Conservation (phyloP, 1,140 invertebrate genomes). For the Trichoplusia ni region DNA sequence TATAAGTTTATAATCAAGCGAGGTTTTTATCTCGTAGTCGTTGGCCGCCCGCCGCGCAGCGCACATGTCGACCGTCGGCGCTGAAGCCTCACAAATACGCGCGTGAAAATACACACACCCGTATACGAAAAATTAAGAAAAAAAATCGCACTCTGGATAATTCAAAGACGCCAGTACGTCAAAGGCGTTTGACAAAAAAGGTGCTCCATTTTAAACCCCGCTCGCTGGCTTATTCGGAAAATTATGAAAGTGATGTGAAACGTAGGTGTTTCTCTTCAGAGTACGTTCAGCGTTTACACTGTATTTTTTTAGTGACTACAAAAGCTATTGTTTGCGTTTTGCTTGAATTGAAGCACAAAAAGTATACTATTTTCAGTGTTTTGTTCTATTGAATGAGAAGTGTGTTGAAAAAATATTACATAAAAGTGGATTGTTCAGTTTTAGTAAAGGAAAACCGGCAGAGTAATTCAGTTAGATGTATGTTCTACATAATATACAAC, state of each 20-base stretch:
- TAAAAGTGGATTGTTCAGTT: slow-evolving; percentile 79
- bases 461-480: slow-evolving; percentile 79
- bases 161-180: slow-evolving; percentile 52
- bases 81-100: slow-evolving; percentile 61
- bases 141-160: slow-evolving; percentile 45
- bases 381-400: slow-evolving; percentile 67
- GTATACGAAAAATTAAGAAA: slow-evolving; percentile 60
- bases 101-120: slow-evolving; percentile 63
- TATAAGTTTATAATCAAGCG: slow-evolving; percentile 80
- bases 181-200: slow-evolving; percentile 55
- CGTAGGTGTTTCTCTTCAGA: slow-evolving; percentile 66
- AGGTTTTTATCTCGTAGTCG: slow-evolving; percentile 80
- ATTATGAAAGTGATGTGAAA: slow-evolving; percentile 77
- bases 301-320: slow-evolving; percentile 72
- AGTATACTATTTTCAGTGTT: slow-evolving; percentile 76
- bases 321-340: slow-evolving; percentile 73
- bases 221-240: slow-evolving; percentile 61
- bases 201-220: slow-evolving; percentile 60
- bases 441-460: slow-evolving; percentile 68
- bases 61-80: slow-evolving; percentile 63
- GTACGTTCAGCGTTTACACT: slow-evolving; percentile 59
- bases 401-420: slow-evolving; percentile 76
- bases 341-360: slow-evolving; percentile 57
- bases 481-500: slow-evolving; percentile 80
- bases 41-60: slow-evolving; percentile 67